Conservation (phyloP, 2,888 invertebrate species). For the Ramazzottius varieornatus region DNA sequence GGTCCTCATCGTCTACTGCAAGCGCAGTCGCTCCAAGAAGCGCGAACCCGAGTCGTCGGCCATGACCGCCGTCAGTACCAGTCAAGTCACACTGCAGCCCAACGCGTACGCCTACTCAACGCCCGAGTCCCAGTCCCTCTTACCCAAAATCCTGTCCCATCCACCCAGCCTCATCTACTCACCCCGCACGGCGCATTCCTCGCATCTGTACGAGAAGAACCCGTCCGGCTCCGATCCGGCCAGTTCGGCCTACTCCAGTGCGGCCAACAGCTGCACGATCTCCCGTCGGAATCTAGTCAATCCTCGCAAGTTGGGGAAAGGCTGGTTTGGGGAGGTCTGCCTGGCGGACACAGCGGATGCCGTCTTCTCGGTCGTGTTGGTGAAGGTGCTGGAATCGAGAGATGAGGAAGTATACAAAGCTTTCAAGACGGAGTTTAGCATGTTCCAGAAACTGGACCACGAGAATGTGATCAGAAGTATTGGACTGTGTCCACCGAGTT, state of each 20-base stretch:
- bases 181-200: background rate
- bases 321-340: slow-evolving; percentile 71
- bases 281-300: background rate
- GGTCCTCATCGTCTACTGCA: slow-evolving; percentile 71
- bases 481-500: slow-evolving; percentile 39
- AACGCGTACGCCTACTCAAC: background rate
- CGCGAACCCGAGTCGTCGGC: slow-evolving; percentile 7
- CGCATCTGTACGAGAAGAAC: background rate
- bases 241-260: slow-evolving; percentile 3
- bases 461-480: slow-evolving; percentile 48
- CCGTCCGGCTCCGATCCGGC: background rate
- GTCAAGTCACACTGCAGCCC: background rate
- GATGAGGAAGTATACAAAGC: slow-evolving; percentile 44
- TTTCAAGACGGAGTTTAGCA: slow-evolving; percentile 61
- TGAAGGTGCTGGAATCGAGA: slow-evolving; percentile 40
- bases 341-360: slow-evolving; percentile 30
- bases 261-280: background rate
- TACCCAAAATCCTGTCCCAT: background rate
- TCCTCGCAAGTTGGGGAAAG: slow-evolving; percentile 35
- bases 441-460: slow-evolving; percentile 55
- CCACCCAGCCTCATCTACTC: background rate
- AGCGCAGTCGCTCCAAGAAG: slow-evolving; percentile 28
- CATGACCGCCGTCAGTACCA: background rate
- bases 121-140: background rate
- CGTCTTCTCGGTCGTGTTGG: slow-evolving; percentile 31